Conservation (phyloP, 2,797 vertebrate genomes). For the Microctenopoma steveboyesi region DNA sequence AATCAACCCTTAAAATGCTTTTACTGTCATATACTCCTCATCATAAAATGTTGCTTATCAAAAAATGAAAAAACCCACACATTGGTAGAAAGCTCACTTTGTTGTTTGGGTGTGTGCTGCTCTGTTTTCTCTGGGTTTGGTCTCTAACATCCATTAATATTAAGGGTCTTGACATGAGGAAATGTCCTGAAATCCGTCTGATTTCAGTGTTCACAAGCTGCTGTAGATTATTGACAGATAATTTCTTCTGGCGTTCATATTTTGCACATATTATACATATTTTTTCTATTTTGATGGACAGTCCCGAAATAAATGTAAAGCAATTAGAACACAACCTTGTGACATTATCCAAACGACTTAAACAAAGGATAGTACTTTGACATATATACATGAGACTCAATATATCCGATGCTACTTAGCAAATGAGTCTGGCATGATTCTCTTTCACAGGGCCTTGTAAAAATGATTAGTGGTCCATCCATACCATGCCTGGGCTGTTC, state of each 20-base stretch:
- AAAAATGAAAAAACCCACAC: constrained; percentile 30
- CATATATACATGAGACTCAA: constrained; percentile 34
- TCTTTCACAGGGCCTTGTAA: constrained; percentile 1
- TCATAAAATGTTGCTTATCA: background rate
- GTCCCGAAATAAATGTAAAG: constrained; percentile 13
- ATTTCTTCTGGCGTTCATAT: background rate
- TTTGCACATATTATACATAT: background rate
- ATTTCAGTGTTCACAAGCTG: constrained; percentile 63
- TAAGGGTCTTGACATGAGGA: constrained; percentile 70
- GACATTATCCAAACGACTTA: constrained; percentile 44
- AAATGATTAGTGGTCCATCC: constrained; percentile 45
- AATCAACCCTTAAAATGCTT: background rate
- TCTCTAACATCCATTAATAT: constrained; percentile 75
- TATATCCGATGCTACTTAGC: constrained; percentile 53
- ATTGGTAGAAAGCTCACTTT: constrained; percentile 39
- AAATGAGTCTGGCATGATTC: constrained; percentile 54
- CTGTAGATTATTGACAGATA: background rate
- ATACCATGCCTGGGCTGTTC: constrained; percentile 7
- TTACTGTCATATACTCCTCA: background rate
- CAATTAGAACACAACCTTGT: constrained; percentile 10
- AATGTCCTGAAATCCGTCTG: constrained; percentile 77
- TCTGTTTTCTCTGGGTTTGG: constrained; percentile 75
- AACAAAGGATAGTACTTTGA: constrained; percentile 27
- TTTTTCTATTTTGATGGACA: constrained; percentile 2
- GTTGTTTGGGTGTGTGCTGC: constrained; percentile 60